Evolutionary conservation across 1,140 invertebrate species (phyloP), one percentile per base, ranked within the genome.

Genomic region (Lasioglossum albipes): DNA sequence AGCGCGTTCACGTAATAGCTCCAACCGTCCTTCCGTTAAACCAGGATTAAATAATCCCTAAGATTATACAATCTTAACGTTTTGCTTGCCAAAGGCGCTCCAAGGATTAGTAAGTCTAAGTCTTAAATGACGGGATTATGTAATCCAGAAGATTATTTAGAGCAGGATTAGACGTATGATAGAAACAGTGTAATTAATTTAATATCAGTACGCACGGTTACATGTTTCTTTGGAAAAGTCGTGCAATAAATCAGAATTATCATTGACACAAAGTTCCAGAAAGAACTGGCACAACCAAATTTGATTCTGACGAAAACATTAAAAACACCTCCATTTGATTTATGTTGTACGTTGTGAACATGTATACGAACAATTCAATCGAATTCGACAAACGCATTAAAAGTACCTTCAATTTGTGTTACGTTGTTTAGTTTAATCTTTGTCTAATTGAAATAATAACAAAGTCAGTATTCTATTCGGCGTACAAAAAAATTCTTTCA

Each of bases 71-170:
- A 86, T 71, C 82, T 73, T 77, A 66, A 65, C 82, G 82, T 87
- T 87, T 87, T 86, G 82, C 86, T 87, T 84, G 85, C 61, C 61
- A 76, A 87, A 74, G 79, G 64, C 75, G 82, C 81, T 86, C 71
- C 77, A 66, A 75, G 75, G 82, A 87, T 87, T 86, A 87, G 79
- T 76, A 78, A 84, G 79, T 84, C 75, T 80, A 84, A 86, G 82
- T 84, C 84, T 76, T 79, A 86, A 87, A 87, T 84, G 85, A 81
- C 72, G 67, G 85, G 85, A 87, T 87, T 87, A 84, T 86, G 79
- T 84, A 87, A 87, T 87, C 77, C 75, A 27, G 75, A 64, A 70
- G 85, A 84, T 86, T 87, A 80, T 79, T 87, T 86, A 79, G 82
- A 71, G 71, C 74, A 45, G 78, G 82, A 86, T 86, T 87, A 86